Conservation (phyloP, 2,113 vertebrate genomes). For the Aix galericulata region DNA sequence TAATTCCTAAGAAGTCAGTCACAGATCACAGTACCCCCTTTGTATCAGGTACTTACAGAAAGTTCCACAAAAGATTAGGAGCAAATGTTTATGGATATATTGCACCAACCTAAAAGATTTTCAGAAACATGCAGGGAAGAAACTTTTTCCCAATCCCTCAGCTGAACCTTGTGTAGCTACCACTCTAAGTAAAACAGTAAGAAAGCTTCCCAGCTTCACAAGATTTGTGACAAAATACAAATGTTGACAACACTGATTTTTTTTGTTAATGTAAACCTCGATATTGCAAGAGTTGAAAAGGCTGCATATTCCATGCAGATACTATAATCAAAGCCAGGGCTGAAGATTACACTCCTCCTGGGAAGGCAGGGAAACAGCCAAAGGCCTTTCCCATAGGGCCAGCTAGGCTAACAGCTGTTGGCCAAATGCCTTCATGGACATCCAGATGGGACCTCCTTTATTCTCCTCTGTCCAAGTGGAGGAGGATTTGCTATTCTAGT, state of each 20-base stretch:
- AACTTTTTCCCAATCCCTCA: not conserved
- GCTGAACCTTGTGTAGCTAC: not conserved
- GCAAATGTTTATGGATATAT: not conserved
- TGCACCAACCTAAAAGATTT: accelerated
- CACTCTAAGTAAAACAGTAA: not conserved
- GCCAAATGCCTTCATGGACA: accelerated
- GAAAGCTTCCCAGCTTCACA: not conserved
- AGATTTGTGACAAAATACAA: not conserved
- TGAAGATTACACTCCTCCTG: not conserved
- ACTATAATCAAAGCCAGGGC: not conserved
- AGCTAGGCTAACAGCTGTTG: not conserved
- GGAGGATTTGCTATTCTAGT: not conserved
- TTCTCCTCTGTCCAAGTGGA: not conserved
- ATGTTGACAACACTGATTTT: not conserved
- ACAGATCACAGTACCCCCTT: not conserved
- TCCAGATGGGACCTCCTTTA: not conserved
- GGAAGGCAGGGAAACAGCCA: not conserved
- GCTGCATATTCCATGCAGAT: not conserved
- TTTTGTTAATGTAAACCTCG: not conserved
- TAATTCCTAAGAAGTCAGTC: not conserved
- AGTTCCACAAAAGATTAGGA: not conserved
- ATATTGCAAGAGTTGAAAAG: not conserved
- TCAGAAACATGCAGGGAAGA: not conserved
- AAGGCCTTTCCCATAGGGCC: not conserved
- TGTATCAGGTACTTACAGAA: not conserved